These are phyloP conservation scores for Pentalonia nigronervosa DNA, from an alignment of 1,140 invertebrate species.

Conservation along the genomic window DNA sequence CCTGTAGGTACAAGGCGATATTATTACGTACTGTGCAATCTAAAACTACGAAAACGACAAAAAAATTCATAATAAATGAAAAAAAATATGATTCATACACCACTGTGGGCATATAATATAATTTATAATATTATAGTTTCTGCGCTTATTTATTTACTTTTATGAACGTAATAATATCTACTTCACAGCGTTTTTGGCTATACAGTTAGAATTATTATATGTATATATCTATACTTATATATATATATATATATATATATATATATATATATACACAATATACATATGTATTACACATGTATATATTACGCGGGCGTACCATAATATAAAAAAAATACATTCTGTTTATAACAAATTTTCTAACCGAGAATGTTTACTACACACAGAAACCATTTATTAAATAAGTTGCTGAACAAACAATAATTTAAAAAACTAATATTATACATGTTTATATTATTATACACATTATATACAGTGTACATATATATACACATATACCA, in stretches of 20 bases:
- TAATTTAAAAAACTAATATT: conserved; percentile 14
- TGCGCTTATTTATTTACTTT: conserved; percentile 14
- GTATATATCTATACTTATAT: neutral
- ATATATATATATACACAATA: neutral
- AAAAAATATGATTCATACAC: neutral
- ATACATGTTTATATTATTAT: neutral
- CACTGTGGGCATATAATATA: neutral
- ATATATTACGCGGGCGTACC: neutral
- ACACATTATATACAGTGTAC: too few relatives aligned
- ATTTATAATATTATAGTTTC: neutral
- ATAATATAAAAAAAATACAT: neutral
- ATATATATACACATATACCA: neutral
- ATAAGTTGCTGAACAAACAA: neutral
- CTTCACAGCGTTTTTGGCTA: neutral
- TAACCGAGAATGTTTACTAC: neutral
- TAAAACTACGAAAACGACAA: neutral
- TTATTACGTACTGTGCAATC: neutral
- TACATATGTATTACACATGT: neutral
- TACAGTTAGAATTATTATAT: neutral
- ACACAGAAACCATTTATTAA: neutral
- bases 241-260: neutral
- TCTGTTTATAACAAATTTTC: neutral
- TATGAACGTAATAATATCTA: neutral
- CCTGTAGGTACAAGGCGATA: too few relatives aligned
- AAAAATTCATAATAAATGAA: neutral